phyloP scores from a whole-genome alignment of 2,113 vertebrate species.

The Vicugna pacos region DNA sequence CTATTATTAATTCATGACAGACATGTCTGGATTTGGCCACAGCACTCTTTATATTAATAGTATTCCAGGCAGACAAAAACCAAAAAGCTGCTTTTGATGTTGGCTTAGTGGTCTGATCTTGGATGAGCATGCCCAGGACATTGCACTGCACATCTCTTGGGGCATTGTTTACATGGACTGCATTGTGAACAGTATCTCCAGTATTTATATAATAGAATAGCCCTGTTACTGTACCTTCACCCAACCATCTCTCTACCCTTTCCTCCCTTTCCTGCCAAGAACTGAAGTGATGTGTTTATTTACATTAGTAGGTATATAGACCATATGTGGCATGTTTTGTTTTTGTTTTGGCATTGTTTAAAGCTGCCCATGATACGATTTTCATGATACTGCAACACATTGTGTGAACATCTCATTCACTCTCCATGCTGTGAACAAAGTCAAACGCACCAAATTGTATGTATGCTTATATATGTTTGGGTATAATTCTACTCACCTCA shows the following conservation, averaged over 20 bases:
- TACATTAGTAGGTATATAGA: slow-evolving; percentile 5
- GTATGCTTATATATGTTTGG: neutral
- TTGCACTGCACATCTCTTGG: neutral
- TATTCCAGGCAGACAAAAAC: neutral
- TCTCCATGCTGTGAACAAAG: neutral
- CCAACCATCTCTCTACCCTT: neutral
- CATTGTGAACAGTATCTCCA: neutral
- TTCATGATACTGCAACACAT: neutral
- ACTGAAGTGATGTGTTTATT: neutral
- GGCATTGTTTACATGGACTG: neutral
- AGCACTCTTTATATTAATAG: neutral
- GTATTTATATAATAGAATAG: neutral
- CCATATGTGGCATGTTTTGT: neutral
- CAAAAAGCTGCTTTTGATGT: neutral
- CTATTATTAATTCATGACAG: neutral
- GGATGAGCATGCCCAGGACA: neutral
- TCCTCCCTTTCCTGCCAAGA: neutral
- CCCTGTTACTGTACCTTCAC: neutral
- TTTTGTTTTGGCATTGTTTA: neutral
- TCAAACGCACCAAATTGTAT: neutral
- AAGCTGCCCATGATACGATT: neutral
- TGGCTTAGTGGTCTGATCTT: neutral
- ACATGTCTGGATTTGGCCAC: neutral
- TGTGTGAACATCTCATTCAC: neutral
- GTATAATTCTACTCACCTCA: slow-evolving; percentile 75